Percentiles rank a stretch among this genome's conserved stretches.
phyloP scores from a whole-genome alignment of 2,797 vertebrate genomes.

The Anguilla pacifica region DNA sequence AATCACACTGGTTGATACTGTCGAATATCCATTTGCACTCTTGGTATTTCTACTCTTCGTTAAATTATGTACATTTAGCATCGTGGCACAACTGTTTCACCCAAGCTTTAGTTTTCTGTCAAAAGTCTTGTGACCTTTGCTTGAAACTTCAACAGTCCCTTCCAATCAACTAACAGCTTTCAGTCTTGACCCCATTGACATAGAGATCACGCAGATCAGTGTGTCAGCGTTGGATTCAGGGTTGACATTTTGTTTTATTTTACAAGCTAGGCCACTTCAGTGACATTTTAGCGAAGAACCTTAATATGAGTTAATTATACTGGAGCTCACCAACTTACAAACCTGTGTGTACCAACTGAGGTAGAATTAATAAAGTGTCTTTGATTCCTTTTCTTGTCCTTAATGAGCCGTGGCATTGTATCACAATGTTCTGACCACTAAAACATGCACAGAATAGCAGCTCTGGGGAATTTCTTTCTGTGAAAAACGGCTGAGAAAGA shows the following conservation, averaged over 20 bases:
- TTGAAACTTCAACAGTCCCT: not conserved
- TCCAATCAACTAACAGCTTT: not conserved
- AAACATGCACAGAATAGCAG: slow-evolving; percentile 24
- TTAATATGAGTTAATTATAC: not conserved
- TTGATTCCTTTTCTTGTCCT: not conserved
- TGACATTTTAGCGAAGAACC: not conserved
- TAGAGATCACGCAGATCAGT: not conserved
- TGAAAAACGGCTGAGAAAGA: slow-evolving; percentile 39
- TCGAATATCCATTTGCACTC: not conserved
- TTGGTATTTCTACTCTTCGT: not conserved
- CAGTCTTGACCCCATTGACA: not conserved
- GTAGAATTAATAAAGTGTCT: not conserved
- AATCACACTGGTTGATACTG: not conserved
- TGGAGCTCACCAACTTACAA: not conserved
- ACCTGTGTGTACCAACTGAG: not conserved
- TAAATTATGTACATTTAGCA: not conserved
- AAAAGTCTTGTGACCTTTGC: not conserved
- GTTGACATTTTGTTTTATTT: not conserved
- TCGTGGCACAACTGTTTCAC: slow-evolving; percentile 8
- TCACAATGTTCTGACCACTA: slow-evolving; percentile 29
- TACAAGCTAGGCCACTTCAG: not conserved
- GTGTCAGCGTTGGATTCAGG: not conserved
- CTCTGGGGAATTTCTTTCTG: slow-evolving; percentile 20
- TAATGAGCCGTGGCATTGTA: slow-evolving; percentile 16
- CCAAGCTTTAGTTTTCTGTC: not conserved